Conservation (phyloP, 2,888 invertebrate genomes). For the Drosophila acutilabella region DNA sequence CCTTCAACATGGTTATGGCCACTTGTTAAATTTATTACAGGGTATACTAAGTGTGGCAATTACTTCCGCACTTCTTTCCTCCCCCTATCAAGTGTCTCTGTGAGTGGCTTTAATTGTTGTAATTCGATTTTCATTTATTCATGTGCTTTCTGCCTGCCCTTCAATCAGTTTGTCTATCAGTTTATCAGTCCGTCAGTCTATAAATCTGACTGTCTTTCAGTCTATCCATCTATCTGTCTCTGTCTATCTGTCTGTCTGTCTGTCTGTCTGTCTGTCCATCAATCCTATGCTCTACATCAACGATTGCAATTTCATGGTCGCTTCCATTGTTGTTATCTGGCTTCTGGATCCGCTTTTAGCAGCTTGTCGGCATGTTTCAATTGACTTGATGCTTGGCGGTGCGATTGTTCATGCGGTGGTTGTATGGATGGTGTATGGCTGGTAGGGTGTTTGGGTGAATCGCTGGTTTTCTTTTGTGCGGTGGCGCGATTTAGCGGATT, state of each 20-base stretch:
- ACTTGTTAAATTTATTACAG: not conserved
- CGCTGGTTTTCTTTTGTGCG: not conserved
- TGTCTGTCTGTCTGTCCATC: conserved; percentile 26
- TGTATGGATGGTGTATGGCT: not conserved
- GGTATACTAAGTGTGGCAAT: conserved; percentile 11
- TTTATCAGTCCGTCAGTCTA: not conserved
- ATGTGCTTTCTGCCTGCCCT: conserved; percentile 16
- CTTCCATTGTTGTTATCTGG: conserved; percentile 37
- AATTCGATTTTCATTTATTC: conserved; percentile 59
- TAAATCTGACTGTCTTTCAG: not conserved
- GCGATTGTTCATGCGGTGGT: not conserved
- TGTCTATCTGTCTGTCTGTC: conserved; percentile 7
- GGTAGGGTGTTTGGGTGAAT: not conserved
- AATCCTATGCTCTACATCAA: conserved; percentile 28
- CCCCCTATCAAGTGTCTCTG: conserved; percentile 1
- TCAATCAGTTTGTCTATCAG: not conserved
- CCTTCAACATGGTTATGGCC: too few species aligned
- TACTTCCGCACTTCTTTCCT: not conserved
- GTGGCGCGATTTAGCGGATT: conserved; percentile 35
- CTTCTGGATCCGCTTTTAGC: conserved; percentile 31
- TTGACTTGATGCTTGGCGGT: conserved; percentile 26
- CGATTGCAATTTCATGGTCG: conserved; percentile 42
- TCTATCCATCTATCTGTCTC: not conserved
- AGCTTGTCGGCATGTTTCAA: conserved; percentile 35
- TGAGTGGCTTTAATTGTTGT: conserved; percentile 56